Conservation (phyloP, 2,888 invertebrate species). For the Sclerodermus sp. region DNA sequence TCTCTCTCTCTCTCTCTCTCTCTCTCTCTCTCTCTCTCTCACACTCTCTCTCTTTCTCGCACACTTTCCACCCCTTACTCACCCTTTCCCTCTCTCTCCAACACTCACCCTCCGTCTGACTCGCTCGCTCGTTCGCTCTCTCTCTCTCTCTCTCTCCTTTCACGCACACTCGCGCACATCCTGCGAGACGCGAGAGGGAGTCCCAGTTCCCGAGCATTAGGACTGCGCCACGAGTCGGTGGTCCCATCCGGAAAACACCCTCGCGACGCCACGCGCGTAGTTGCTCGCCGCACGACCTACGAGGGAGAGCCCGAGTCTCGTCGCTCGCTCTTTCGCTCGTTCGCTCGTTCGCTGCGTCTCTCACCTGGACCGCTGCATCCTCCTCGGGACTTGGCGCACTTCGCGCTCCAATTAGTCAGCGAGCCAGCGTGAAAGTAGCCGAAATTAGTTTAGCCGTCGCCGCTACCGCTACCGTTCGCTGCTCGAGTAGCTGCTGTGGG, state of each 20-base stretch:
- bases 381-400: no score
- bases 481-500: no score
- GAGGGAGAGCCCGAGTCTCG: constrained; percentile 22
- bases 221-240: neutral
- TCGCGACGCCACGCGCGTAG: neutral
- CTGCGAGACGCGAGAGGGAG: constrained; percentile 35
- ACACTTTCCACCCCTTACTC: constrained; percentile 5
- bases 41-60: constrained; percentile 6
- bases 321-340: constrained; percentile 20
- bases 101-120: constrained; percentile 5
- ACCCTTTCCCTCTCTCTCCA: constrained; percentile 4
- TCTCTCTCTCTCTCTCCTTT: neutral
- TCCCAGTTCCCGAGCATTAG: constrained; percentile 29
- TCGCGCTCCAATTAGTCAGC: no score
- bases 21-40: constrained; percentile 7
- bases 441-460: no score
- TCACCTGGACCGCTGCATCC: no score
- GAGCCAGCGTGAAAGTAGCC: no score
- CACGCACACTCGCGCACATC: constrained; percentile 9
- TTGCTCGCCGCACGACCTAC: neutral
- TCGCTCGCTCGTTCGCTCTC: neutral
- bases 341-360: constrained; percentile 9
- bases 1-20: neutral
- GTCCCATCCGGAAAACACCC: neutral
- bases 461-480: no score